These are phyloP conservation scores for Sussaba pulchella DNA, from an alignment of 2,888 invertebrate genomes.

Conservation along the genomic window DNA sequence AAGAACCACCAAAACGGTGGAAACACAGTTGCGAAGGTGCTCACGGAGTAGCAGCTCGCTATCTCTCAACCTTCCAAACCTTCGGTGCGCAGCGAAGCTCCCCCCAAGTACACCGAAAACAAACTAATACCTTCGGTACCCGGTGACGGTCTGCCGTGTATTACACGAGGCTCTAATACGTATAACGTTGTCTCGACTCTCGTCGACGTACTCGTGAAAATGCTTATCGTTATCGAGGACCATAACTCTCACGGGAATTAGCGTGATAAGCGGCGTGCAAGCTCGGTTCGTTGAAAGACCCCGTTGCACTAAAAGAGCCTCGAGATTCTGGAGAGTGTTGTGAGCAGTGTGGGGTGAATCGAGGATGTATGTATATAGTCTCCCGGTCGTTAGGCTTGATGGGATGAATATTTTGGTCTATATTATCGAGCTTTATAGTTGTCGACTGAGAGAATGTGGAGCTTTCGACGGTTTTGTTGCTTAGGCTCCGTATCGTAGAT, in stretches of 20 bases:
- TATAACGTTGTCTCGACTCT: constrained; percentile 7
- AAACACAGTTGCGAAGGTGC: constrained; percentile 56
- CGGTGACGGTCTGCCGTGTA: constrained; percentile 14
- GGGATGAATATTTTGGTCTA: background rate
- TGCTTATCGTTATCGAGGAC: constrained; percentile 67
- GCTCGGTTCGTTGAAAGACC: constrained; percentile 37
- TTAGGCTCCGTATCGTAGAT: too few relatives aligned
- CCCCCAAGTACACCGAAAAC: background rate
- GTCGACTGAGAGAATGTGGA: background rate
- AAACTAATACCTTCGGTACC: background rate
- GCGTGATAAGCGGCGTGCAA: constrained; percentile 52
- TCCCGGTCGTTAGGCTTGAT: background rate
- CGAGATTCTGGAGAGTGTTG: background rate
- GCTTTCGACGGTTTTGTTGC: too few relatives aligned
- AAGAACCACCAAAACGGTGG: constrained; percentile 32
- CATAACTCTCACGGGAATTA: constrained; percentile 58
- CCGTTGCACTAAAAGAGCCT: background rate
- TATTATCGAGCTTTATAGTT: background rate
- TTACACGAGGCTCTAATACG: constrained; percentile 10
- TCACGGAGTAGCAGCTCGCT: constrained; percentile 60
- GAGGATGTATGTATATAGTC: background rate
- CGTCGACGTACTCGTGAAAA: constrained; percentile 52
- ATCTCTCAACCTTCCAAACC: constrained; percentile 5
- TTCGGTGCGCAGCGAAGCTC: background rate
- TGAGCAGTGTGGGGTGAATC: background rate